A percentile compares a stretch with the other conserved stretches of the same genome.
These are phyloP conservation scores for Hirundo rustica DNA, from an alignment of 2,797 vertebrate genomes.

Conservation along the genomic window DNA sequence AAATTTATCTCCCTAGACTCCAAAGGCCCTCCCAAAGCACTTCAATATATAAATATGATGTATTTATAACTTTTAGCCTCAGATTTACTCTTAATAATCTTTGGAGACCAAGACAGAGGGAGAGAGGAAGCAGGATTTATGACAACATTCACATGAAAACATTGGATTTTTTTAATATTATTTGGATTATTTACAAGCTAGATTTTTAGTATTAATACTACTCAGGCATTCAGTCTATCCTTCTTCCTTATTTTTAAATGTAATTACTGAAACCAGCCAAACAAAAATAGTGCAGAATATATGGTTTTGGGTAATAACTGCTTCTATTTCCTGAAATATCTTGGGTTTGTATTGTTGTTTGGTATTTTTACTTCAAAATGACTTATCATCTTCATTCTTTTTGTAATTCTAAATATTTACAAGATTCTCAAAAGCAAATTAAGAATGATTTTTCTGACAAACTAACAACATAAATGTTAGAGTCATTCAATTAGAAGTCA, in stretches of 20 bases:
- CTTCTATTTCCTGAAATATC: background rate
- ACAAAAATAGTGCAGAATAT: background rate
- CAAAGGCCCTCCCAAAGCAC: background rate
- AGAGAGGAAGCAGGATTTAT: background rate
- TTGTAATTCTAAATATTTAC: background rate
- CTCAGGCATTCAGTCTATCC: background rate
- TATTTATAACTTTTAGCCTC: background rate
- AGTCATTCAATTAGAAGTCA: background rate
- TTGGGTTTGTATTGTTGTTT: background rate
- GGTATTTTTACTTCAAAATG: background rate
- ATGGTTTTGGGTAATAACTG: fast-evolving
- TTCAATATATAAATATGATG: background rate
- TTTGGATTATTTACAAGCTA: background rate
- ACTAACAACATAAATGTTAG: background rate
- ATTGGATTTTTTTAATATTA: background rate
- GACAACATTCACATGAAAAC: background rate
- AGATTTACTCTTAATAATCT: background rate
- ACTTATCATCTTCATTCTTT: background rate
- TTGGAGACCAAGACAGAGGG: background rate
- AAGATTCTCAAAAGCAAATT: background rate
- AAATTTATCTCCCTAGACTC: background rate
- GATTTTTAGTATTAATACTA: background rate
- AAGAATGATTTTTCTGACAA: background rate
- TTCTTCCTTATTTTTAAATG: background rate
- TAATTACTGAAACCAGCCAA: background rate